Evolutionary conservation across 2,888 invertebrate genomes (phyloP), one percentile per base, ranked within the genome.

Genomic region (Tineola bisselliella): DNA sequence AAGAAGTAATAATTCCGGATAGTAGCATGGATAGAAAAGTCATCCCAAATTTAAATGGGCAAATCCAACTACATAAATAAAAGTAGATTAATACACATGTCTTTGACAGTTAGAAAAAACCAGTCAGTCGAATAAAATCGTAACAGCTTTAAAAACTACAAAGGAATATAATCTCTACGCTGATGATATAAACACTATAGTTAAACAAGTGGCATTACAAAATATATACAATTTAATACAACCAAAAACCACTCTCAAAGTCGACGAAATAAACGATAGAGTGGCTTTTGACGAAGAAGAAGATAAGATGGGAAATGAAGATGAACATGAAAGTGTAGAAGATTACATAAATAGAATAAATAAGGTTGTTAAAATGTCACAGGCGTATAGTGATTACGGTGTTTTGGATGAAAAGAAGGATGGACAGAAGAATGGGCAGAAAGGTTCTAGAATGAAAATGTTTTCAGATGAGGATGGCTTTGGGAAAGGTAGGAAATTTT

Each of bases 361-460:
- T 33, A 77, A 70, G 58, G 61, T 79, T 12, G 74, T 68, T 0
- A 67, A 72, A 64, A 69, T 80, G 68, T 81, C 83, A 0, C 84
- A 86, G 69, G 84, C 84, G 0, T 86, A 86, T 38, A 86, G 84
- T 62, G 86, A 86, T 61, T 86, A 86, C 62, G 86, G 84, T 1
- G 83, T 86, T 0, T 48, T 84, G 0, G 70, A 76, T 54, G 72
- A 62, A 0, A 81, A 77, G 61, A 79, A 77, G 38, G 73, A 70
- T 60, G 61, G 63, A 66, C 0, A 67, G 67, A 13, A 71, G 69
- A 15, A n/a, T 17, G 48, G 3, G 8, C 2, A 48, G 10, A 48
- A 38, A 38, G 38, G 38, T 38, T 38, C 15, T 10, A 48, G 48
- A 48, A 17, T 8, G 10, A 48, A 48, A 48, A 48, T 48, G 48